These are phyloP conservation scores for Chloropsis cyanopogon DNA, from an alignment of 2,113 vertebrate genomes.

Conservation along the genomic window DNA sequence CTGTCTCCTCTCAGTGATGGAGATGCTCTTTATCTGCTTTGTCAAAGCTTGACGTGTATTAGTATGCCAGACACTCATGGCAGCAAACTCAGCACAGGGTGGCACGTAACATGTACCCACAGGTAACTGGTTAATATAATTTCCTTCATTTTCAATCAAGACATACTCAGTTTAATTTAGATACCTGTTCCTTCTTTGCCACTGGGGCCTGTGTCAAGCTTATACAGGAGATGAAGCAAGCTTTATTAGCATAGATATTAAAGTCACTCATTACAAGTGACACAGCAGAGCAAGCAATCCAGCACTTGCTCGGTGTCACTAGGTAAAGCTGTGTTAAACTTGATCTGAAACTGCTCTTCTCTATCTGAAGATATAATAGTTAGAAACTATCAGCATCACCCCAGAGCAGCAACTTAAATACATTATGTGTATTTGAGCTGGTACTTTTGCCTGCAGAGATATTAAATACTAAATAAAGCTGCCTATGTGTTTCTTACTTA, in stretches of 20 bases:
- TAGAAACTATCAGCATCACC: neutral
- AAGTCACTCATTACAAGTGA: constrained; percentile 21
- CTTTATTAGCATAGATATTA: constrained; percentile 50
- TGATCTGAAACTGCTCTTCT: neutral
- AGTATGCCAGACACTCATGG: neutral
- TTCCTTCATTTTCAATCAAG: constrained; percentile 42
- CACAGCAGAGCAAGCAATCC: neutral
- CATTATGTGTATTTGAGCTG: neutral
- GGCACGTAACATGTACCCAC: neutral
- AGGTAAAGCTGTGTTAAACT: neutral
- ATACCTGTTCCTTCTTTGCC: neutral
- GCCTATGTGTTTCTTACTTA: neutral
- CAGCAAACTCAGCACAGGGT: neutral
- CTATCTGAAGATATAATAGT: neutral
- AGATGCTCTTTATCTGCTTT: neutral
- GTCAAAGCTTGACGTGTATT: neutral
- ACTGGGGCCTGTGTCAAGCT: neutral
- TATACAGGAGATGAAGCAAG: neutral
- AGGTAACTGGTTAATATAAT: constrained; percentile 39
- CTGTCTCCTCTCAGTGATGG: neutral
- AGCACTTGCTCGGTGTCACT: neutral
- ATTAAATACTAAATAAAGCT: neutral
- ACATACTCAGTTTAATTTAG: constrained; percentile 45
- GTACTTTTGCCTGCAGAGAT: neutral
- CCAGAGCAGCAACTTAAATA: neutral